These are phyloP conservation scores for Buphagus erythrorhynchus DNA, from an alignment of 2,797 vertebrate genomes.

Conservation along the genomic window DNA sequence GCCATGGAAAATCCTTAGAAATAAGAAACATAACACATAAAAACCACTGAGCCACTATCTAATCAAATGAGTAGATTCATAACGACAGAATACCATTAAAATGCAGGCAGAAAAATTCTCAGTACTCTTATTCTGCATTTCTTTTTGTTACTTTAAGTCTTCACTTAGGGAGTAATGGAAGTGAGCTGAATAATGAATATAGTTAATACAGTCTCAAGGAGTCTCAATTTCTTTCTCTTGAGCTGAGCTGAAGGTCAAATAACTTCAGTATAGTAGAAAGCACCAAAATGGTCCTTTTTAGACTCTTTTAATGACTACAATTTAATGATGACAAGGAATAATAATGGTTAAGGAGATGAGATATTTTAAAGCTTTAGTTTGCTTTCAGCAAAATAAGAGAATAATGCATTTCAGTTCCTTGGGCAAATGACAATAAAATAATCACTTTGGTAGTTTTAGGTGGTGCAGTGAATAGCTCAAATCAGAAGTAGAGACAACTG, in stretches of 20 bases:
- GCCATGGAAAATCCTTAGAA: conserved; percentile 11
- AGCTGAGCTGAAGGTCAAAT: conserved; percentile 28
- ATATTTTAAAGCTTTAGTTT: conserved; percentile 12
- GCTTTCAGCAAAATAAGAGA: neutral
- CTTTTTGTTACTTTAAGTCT: conserved; percentile 23
- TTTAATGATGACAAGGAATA: conserved; percentile 1
- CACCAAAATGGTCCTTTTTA: neutral
- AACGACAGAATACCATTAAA: neutral
- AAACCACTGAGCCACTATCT: neutral
- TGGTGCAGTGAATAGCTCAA: neutral
- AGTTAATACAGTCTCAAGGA: conserved; percentile 6
- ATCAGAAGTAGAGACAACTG: neutral
- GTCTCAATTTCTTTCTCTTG: neutral
- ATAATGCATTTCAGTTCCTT: neutral
- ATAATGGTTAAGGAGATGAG: neutral
- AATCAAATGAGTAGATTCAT: conserved; percentile 23
- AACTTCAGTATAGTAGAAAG: neutral
- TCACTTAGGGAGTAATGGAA: conserved; percentile 26
- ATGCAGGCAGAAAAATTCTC: neutral
- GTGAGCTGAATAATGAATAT: conserved; percentile 24
- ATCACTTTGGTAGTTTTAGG: neutral
- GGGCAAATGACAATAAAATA: neutral
- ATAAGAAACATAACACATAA: conserved; percentile 5
- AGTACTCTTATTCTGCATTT: neutral
- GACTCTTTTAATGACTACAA: neutral